Base-by-base conservation (phyloP, 2,797 vertebrate species). In the Lophotriccus pileatus region DNA sequence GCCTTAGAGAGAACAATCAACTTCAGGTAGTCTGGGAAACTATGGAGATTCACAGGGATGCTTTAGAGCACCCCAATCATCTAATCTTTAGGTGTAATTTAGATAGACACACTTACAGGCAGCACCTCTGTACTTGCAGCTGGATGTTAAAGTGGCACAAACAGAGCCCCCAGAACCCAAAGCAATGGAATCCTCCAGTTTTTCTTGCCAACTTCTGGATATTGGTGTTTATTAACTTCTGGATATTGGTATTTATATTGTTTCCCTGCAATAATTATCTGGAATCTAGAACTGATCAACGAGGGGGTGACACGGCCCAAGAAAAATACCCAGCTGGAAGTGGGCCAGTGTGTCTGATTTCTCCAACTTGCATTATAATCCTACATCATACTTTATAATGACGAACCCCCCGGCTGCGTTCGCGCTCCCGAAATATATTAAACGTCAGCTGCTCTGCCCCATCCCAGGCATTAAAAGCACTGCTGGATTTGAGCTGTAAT, bases 401-500 rank as follows among this genome's bases (percentile, higher is more conserved):
- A 50, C 15, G 14, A 55, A 69, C 82, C 69, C 55, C 24, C 91
- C 0, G 50, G 62, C 94, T 79, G 55, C 59, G 62, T 39, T 76
- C 85, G 64, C 50, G 1, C 68, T 91, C 73, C 76, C 46, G 62
- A 67, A 90, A 91, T 75, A n/a, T 23, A 90, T 87, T 66, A 34
- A 34, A 87, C 2, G 7, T 85, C 87, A 74, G 89, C 78, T 72
- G 70, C 81, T 87, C 81, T 88, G 89, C 59, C 90, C 8, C 3
- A 47, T 47, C 24, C 52, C 63, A 69, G 93, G 95, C 93, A 86
- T 93, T 97, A 92, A 94, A 94, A 93, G 82, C 92, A 49, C 83
- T 58, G 83, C 85, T 89, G 91, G 93, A 96, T 97, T 96, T 91
- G 74, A 82, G 30, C 76, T 53, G 89, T 96, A 96, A 97, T 97